Conservation (phyloP, 1,140 invertebrate species). For the Agraylea sexmaculata region DNA sequence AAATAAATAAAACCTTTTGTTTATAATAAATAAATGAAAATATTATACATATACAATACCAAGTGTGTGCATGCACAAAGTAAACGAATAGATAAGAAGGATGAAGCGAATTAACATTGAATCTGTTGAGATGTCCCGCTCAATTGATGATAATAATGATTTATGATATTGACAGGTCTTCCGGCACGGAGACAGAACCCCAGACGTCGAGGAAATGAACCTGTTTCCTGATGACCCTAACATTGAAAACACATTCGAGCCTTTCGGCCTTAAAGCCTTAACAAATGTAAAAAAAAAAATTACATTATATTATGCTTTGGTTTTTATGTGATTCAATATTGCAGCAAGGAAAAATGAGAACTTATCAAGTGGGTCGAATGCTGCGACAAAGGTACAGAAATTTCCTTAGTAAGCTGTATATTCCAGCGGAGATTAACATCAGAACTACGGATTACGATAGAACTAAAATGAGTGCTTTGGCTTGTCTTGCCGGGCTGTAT, state of each 20-base stretch:
- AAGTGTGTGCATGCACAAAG: background rate
- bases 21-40: too few species aligned
- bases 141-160: slow-evolving; percentile 4
- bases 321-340: slow-evolving; percentile 2
- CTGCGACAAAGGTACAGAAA: slow-evolving; percentile 31
- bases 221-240: slow-evolving; percentile 54
- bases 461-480: slow-evolving; percentile 46
- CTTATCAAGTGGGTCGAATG: slow-evolving; percentile 32
- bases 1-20: too few species aligned
- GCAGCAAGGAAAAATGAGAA: slow-evolving; percentile 37
- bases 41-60: slow-evolving; percentile 3
- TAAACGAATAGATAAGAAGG: background rate
- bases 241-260: slow-evolving; percentile 45
- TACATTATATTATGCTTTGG: slow-evolving; percentile 4
- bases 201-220: slow-evolving; percentile 41
- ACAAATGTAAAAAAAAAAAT: slow-evolving; percentile 53
- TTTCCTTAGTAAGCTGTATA: slow-evolving; percentile 31
- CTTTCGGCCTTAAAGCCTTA: slow-evolving; percentile 57
- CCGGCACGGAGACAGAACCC: slow-evolving; percentile 67
- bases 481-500: slow-evolving; percentile 43
- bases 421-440: slow-evolving; percentile 37
- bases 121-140: too few species aligned
- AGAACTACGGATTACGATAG: slow-evolving; percentile 44
- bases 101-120: background rate
- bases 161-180: slow-evolving; percentile 45